Evolutionary conservation across 2,113 vertebrate species (phyloP).

Genomic region (Sinocyclocheilus anshuiensis): DNA sequence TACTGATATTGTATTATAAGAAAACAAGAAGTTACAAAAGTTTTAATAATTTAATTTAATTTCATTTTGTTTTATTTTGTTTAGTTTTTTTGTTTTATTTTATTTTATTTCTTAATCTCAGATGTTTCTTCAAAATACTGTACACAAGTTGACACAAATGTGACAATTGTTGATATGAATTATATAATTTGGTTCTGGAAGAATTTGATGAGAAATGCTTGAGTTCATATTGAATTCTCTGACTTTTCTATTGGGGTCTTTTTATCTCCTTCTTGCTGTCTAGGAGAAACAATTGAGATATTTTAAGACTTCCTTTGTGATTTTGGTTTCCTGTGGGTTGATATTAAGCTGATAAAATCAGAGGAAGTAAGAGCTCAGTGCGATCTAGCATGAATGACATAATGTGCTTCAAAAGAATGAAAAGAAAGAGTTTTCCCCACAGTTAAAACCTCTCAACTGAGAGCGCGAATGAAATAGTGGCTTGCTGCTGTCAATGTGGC

Average conservation of each 20-base stretch:
- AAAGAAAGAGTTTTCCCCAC: neutral
- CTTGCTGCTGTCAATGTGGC: neutral
- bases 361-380: neutral
- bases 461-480: neutral
- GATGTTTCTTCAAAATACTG: neutral
- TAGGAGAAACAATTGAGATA: neutral
- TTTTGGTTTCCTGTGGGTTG: neutral
- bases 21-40: neutral
- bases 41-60: no score
- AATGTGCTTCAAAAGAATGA: slow-evolving; percentile 2
- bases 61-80: no score
- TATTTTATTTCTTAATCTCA: no score
- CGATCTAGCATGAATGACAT: neutral
- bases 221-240: neutral
- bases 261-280: neutral
- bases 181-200: neutral
- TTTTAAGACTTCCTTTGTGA: neutral
- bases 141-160: neutral
- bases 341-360: neutral
- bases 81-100: no score
- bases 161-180: neutral
- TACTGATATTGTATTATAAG: neutral
- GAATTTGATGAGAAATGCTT: neutral
- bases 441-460: slow-evolving; percentile 1
- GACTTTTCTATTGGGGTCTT: neutral